These are phyloP conservation scores for Heliothis subflexa DNA, from an alignment of 1,140 invertebrate species.

Conservation along the genomic window DNA sequence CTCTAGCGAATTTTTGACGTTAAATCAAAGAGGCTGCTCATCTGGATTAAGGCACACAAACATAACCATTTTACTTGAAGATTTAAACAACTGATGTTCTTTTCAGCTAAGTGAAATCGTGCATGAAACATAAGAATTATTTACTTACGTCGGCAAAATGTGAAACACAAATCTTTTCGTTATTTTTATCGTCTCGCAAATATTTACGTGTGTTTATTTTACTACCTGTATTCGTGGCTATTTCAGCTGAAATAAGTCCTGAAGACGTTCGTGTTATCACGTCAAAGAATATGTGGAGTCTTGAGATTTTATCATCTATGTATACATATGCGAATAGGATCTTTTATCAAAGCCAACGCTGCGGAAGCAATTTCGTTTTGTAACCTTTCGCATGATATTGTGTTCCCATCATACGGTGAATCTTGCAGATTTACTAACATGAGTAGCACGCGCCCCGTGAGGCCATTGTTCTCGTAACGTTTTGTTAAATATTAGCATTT, in stretches of 20 bases:
- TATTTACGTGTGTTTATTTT: constrained; percentile 27
- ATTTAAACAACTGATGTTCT: constrained; percentile 29
- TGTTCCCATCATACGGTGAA: constrained; percentile 24
- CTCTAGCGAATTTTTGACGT: neutral
- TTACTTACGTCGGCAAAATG: no score
- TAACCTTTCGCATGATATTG: constrained; percentile 54
- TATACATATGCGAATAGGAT: constrained; percentile 33
- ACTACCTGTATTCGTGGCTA: constrained; percentile 14
- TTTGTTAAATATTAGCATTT: neutral
- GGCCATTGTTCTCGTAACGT: constrained; percentile 8
- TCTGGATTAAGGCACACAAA: constrained; percentile 13
- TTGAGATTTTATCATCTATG: constrained; percentile 36
- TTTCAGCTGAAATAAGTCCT: constrained; percentile 32
- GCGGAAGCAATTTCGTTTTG: constrained; percentile 65
- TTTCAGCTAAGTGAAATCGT: neutral
- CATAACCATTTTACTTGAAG: neutral
- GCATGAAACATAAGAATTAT: neutral
- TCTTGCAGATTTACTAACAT: constrained; percentile 23
- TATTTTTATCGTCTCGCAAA: constrained; percentile 28
- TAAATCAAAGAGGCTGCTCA: constrained; percentile 5
- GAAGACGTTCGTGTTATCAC: constrained; percentile 21
- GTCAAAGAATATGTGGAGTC: neutral
- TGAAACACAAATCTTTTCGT: neutral
- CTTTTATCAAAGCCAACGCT: constrained; percentile 55
- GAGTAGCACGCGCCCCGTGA: neutral